Base-by-base conservation (phyloP, 2,888 invertebrate species). In the Yponomeuta cagnagella region DNA sequence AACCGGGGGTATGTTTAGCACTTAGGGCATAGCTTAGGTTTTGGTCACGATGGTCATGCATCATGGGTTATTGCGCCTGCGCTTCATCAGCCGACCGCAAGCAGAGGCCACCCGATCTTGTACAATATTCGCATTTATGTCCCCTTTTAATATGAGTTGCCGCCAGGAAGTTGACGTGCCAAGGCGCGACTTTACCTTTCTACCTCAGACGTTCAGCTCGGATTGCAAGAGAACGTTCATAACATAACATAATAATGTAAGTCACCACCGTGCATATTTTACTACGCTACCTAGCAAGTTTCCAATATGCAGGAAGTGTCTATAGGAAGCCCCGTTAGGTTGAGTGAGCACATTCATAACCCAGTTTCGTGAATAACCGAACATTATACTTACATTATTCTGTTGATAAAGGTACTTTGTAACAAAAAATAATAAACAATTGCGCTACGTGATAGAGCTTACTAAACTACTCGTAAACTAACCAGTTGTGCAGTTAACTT, bases 401-500 rank as follows among this genome's bases (percentile, higher is more conserved):
- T 65, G 65, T 65, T 30, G 65, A 65, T 65, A 65, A 9, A 15
- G 15, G 52, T 15, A 58, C 52, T 58, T 65, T 65, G 31, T 65
- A 30, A 31, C 10, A 30, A 23, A 33, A 65, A 65, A 65, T 65
- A 12, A 65, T 65, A 23, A 65, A 65, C 15, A 58, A 58, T 15
- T 58, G 6, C 15, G 52, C 15, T 58, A 58, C 52, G 52, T 15
- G 52, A 15, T 58, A 58, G 52, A 58, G 52, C 52, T 1, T 58
- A 58, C 52, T 58, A 8, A 43, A 43, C 43, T 8, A 23, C 23
- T 23, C 23, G 23, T 23, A 43, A 43, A 43, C 43, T 43, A 87
- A 95, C 95, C 93, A 81, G 90, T 85, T 69, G 94, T 94, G 82
- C 96, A 96, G 82, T 95, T 94, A 52, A 94, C 87, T 93, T 96